Evolutionary conservation across 1,140 invertebrate genomes (phyloP).

Genomic region (Halotydeus destructor): DNA sequence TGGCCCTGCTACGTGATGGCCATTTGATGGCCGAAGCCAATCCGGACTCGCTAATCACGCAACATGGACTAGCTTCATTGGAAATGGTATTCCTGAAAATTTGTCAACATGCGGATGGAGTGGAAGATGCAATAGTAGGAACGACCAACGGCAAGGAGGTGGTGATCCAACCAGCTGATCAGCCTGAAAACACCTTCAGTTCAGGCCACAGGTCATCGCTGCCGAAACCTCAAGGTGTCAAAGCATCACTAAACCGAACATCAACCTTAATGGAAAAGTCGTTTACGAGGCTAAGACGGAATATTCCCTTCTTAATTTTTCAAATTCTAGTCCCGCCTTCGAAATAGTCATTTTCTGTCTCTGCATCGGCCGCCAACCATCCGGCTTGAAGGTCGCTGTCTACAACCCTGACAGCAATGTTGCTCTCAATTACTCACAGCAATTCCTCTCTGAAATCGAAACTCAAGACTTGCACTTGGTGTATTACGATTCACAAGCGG

Average conservation of each 20-base stretch:
- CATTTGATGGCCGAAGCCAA: slow-evolving; percentile 26
- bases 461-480: not conserved
- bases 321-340: too few relatives aligned
- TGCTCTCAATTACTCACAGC: not conserved
- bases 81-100: slow-evolving; percentile 10
- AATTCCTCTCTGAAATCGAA: slow-evolving; percentile 8
- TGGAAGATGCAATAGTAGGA: too few relatives aligned
- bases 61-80: not conserved
- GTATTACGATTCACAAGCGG: slow-evolving; percentile 11
- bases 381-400: slow-evolving; percentile 53
- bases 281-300: too few relatives aligned
- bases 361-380: slow-evolving; percentile 71
- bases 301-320: too few relatives aligned
- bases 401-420: slow-evolving; percentile 27
- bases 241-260: too few relatives aligned
- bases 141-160: too few relatives aligned
- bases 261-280: too few relatives aligned
- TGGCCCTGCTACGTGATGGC: slow-evolving; percentile 25
- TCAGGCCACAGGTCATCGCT: too few relatives aligned
- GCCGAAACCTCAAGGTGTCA: too few relatives aligned
- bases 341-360: slow-evolving; percentile 82
- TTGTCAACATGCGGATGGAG: slow-evolving; percentile 6
- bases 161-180: too few relatives aligned
- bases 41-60: not conserved
- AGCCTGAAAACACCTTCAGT: too few relatives aligned